Evolutionary conservation across 2,797 vertebrate genomes (phyloP).

Genomic region (Hephaestus fuliginosus): DNA sequence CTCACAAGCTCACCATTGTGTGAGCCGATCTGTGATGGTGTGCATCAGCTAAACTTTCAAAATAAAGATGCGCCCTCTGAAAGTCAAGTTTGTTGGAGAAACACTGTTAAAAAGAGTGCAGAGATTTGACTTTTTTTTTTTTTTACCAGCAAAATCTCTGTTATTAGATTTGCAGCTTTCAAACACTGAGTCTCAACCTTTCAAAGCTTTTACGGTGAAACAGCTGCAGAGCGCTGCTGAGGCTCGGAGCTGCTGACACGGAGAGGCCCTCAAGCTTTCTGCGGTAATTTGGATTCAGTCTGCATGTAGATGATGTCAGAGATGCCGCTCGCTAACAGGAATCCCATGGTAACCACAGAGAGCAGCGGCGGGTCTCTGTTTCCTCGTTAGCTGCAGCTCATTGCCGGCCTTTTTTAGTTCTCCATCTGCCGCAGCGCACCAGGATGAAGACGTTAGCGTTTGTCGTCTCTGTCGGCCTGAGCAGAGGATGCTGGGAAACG

Average conservation of each 20-base stretch:
- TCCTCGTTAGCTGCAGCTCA: conserved; percentile 58
- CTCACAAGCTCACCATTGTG: too few relatives aligned
- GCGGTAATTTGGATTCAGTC: conserved; percentile 52
- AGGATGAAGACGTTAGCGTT: conserved; percentile 5
- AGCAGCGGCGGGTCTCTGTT: conserved; percentile 17
- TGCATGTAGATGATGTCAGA: conserved; percentile 50
- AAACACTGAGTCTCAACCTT: too few relatives aligned
- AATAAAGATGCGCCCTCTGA: too few relatives aligned
- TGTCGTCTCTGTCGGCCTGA: background rate
- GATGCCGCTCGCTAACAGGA: conserved; percentile 38
- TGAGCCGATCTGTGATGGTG: too few relatives aligned
- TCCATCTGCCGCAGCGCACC: conserved; percentile 25
- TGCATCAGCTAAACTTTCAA: too few relatives aligned
- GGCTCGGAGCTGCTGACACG: background rate
- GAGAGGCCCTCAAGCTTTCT: conserved; percentile 32
- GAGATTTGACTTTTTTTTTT: too few relatives aligned
- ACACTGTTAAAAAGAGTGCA: too few relatives aligned
- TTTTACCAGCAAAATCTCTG: too few relatives aligned
- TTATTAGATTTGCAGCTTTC: too few relatives aligned
- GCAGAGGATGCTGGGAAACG: conserved; percentile 21
- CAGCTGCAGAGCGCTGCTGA: too few relatives aligned
- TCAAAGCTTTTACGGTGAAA: too few relatives aligned
- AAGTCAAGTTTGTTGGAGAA: too few relatives aligned
- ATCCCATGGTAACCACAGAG: conserved; percentile 50
- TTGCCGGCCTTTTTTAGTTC: conserved; percentile 11